Conservation (phyloP, 2,888 invertebrate species). For the Xestoiulus laeticollis region DNA sequence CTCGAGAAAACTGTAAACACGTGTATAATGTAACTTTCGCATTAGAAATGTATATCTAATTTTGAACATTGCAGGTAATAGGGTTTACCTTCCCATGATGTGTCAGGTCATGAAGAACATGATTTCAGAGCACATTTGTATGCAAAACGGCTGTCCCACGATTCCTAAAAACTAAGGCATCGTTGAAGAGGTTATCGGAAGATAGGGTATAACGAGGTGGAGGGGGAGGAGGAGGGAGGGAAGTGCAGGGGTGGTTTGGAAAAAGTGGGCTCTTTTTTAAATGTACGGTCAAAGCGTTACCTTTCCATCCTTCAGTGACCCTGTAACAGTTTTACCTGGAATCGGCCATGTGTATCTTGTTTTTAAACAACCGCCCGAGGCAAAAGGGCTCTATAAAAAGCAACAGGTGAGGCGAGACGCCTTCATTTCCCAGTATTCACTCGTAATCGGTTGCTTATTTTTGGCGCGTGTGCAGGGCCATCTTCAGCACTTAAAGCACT, state of each 20-base stretch:
- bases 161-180: slow-evolving; percentile 23
- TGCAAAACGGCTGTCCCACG: neutral
- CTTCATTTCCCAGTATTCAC: slow-evolving; percentile 14
- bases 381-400: slow-evolving; percentile 31
- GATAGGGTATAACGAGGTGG: slow-evolving; percentile 24
- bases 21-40: too few relatives aligned
- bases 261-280: neutral
- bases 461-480: neutral
- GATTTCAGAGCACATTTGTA: neutral
- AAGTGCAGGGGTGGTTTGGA: neutral
- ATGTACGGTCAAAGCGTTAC: slow-evolving; percentile 36
- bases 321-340: slow-evolving; percentile 41
- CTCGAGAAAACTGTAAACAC: too few relatives aligned
- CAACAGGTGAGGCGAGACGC: slow-evolving; percentile 41
- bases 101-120: slow-evolving; percentile 33
- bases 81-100: too few relatives aligned
- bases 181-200: slow-evolving; percentile 32
- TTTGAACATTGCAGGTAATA: too few relatives aligned
- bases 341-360: slow-evolving; percentile 30
- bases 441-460: neutral
- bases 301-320: slow-evolving; percentile 31
- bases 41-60: too few relatives aligned
- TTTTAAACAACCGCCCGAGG: neutral
- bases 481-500: slow-evolving; percentile 4
- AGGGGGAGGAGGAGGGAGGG: slow-evolving; percentile 36